phyloP scores from a whole-genome alignment of 2,113 vertebrate genomes.

The Naja naja region DNA sequence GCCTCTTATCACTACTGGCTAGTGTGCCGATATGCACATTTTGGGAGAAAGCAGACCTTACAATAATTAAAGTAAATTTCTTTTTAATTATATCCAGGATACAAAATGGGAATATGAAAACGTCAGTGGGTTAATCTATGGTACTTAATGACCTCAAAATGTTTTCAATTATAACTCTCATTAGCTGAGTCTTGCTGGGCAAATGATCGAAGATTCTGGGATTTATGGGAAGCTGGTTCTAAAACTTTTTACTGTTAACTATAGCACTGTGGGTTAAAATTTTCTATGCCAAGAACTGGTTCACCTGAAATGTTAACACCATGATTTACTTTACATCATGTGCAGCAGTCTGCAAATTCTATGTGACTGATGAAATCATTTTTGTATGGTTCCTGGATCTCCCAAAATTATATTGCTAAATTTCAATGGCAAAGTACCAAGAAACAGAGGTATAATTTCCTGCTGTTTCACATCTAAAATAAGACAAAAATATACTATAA shows the following conservation, averaged over 20 bases:
- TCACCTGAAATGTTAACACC: background rate
- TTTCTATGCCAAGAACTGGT: background rate
- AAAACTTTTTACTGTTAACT: background rate
- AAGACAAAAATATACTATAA: background rate
- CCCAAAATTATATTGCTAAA: background rate
- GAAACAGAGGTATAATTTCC: background rate
- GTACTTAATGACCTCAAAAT: background rate
- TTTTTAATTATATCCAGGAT: background rate
- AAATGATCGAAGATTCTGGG: background rate
- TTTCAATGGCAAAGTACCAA: background rate
- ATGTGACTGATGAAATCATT: background rate
- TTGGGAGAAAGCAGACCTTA: background rate
- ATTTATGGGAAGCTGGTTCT: background rate
- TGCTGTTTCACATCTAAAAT: background rate
- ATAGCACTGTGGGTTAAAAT: background rate
- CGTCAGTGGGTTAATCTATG: background rate
- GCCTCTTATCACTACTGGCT: background rate
- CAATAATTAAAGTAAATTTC: background rate
- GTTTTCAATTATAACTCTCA: background rate
- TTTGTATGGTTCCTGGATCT: background rate
- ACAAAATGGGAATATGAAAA: background rate
- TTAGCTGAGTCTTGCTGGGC: background rate
- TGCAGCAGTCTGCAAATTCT: background rate
- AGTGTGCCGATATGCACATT: background rate
- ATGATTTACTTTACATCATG: background rate